A percentile compares a stretch with the other conserved stretches of the same genome.
These are phyloP conservation scores for Ichneumoninae sp. DNA, from an alignment of 2,888 invertebrate species.

Conservation along the genomic window DNA sequence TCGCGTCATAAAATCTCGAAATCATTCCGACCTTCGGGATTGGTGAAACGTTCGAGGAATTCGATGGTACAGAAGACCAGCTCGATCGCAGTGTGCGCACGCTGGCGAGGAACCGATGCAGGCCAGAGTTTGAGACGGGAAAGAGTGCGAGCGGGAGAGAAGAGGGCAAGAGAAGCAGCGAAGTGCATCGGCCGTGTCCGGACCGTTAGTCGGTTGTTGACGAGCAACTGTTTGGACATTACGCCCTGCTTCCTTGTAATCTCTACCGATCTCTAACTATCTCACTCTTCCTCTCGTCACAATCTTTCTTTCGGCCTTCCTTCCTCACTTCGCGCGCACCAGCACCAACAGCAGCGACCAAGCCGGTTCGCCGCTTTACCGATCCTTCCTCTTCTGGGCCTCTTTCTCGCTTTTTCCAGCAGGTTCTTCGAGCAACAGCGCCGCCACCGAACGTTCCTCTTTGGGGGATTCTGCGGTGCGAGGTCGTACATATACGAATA, in stretches of 20 bases:
- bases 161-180: slow-evolving; percentile 20
- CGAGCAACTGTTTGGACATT: slow-evolving; percentile 81
- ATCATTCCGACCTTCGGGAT: slow-evolving; percentile 69
- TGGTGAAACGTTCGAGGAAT: slow-evolving; percentile 72
- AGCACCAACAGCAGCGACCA: slow-evolving; percentile 26
- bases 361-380: slow-evolving; percentile 46
- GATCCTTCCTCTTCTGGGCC: slow-evolving; percentile 19
- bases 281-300: slow-evolving; percentile 46
- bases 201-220: slow-evolving; percentile 78
- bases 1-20: slow-evolving; percentile 62
- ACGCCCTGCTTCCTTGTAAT: slow-evolving; percentile 80
- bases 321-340: slow-evolving; percentile 43
- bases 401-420: slow-evolving; percentile 31
- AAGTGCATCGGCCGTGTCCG: slow-evolving; percentile 47
- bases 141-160: background rate
- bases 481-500: background rate
- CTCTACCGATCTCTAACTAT: slow-evolving; percentile 75
- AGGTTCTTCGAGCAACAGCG: slow-evolving; percentile 24
- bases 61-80: slow-evolving; percentile 63
- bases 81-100: slow-evolving; percentile 65
- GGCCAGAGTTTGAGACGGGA: slow-evolving; percentile 5
- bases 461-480: slow-evolving; percentile 18
- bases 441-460: slow-evolving; percentile 26
- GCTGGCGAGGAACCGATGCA: slow-evolving; percentile 17
- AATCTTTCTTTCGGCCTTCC: slow-evolving; percentile 58